phyloP scores from a whole-genome alignment of 2,888 invertebrate genomes.

The Linnaemya vulpina region DNA sequence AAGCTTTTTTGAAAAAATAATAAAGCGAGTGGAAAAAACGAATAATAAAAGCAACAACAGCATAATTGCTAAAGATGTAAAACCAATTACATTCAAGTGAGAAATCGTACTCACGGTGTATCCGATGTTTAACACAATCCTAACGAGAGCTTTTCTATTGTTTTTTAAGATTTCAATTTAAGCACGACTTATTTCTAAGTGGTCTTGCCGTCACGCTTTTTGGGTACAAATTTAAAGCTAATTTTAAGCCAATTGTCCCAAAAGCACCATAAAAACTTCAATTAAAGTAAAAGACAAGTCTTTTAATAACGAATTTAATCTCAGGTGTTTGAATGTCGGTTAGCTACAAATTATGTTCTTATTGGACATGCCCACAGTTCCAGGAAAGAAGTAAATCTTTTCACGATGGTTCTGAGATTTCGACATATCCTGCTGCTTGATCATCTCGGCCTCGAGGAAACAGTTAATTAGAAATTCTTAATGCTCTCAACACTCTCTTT shows the following conservation, averaged over 20 bases:
- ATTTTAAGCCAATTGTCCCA: constrained; percentile 19
- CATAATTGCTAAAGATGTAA: constrained; percentile 23
- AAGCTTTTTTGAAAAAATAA: constrained; percentile 38
- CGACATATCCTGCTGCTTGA: too few relatives aligned
- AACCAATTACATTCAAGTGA: not conserved
- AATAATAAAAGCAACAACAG: constrained; percentile 21
- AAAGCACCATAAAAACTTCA: constrained; percentile 20
- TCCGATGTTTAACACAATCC: not conserved
- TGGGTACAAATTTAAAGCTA: constrained; percentile 6
- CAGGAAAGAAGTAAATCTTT: too few relatives aligned
- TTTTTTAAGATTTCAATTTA: constrained; percentile 7
- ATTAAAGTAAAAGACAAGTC: constrained; percentile 28
- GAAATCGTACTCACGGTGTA: not conserved
- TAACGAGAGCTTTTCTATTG: not conserved
- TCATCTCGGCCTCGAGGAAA: too few relatives aligned
- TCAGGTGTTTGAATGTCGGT: not conserved
- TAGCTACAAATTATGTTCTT: not conserved
- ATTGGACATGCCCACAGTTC: not conserved
- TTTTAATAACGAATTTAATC: constrained; percentile 23
- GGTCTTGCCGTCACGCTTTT: constrained; percentile 16
- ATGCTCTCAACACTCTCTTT: too few relatives aligned
- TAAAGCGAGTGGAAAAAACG: not conserved
- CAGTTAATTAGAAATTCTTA: too few relatives aligned
- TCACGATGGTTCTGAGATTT: too few relatives aligned
- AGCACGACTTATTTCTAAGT: constrained; percentile 1